A percentile compares a stretch with the other conserved stretches of the same genome.
These are phyloP conservation scores for Balaenoptera acutorostrata DNA, from an alignment of 2,113 vertebrate genomes.

Conservation along the genomic window DNA sequence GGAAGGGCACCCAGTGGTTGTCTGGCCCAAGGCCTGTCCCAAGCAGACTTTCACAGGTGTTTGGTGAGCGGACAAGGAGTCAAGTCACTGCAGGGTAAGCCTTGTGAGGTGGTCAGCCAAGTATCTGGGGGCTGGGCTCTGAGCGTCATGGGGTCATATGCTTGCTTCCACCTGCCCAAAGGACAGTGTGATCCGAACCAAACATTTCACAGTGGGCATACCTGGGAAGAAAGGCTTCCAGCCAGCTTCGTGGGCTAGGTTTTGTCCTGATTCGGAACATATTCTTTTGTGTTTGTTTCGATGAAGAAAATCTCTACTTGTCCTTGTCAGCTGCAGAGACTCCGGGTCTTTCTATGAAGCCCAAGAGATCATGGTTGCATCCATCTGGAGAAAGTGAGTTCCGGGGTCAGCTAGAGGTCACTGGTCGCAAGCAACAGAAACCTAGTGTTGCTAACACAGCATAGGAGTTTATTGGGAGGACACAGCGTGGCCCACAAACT, in stretches of 20 bases:
- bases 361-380: neutral
- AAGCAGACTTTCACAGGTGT: neutral
- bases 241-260: neutral
- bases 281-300: neutral
- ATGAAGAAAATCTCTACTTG: neutral
- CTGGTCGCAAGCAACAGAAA: neutral
- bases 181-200: neutral
- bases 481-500: too few relatives aligned
- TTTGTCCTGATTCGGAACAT: neutral
- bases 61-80: neutral
- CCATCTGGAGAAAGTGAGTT: neutral
- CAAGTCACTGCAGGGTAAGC: too few relatives aligned
- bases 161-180: neutral
- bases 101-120: neutral
- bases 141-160: fast-evolving
- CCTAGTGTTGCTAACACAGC: neutral
- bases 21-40: neutral
- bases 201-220: neutral
- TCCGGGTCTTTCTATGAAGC: neutral
- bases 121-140: neutral
- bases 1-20: neutral
- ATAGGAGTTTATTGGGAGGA: neutral
- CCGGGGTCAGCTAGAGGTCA: neutral
- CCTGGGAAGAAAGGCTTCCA: neutral
- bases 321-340: neutral